Evolutionary conservation across 1,140 invertebrate genomes (phyloP).

Genomic region (Ceratitis capitata): DNA sequence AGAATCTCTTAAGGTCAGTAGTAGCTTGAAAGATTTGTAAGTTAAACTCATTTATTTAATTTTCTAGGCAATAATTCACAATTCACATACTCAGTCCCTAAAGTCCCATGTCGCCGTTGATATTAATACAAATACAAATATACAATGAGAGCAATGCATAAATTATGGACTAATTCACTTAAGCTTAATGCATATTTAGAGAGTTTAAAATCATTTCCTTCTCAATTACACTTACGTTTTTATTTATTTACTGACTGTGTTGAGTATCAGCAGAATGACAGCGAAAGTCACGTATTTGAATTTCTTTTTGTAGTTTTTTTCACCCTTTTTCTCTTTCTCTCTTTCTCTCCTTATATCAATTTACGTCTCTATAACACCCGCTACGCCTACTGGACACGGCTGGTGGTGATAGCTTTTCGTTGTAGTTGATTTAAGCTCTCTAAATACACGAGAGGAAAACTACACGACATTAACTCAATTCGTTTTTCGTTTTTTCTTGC

Average conservation of each 20-base stretch:
- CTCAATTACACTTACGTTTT: conserved; percentile 22
- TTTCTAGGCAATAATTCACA: too few species aligned
- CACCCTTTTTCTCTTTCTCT: neutral
- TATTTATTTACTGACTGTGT: neutral
- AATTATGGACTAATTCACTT: too few species aligned
- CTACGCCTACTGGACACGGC: neutral
- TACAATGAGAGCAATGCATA: too few species aligned
- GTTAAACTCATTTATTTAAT: too few species aligned
- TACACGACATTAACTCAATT: neutral
- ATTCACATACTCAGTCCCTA: too few species aligned
- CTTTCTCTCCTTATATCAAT: neutral
- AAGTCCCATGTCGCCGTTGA: too few species aligned
- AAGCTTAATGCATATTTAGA: too few species aligned
- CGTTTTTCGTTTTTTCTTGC: neutral
- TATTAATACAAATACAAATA: too few species aligned
- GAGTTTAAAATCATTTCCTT: too few species aligned
- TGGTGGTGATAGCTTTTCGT: conserved; percentile 8
- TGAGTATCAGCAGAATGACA: conserved; percentile 15
- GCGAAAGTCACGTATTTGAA: conserved; percentile 17
- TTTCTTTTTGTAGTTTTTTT: neutral
- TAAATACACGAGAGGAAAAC: neutral
- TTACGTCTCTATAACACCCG: neutral
- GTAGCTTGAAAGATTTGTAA: too few species aligned
- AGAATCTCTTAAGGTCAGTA: too few species aligned
- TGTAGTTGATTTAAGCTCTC: neutral